Percentiles rank a stretch among this genome's conserved stretches.
phyloP scores from a whole-genome alignment of 2,797 vertebrate genomes.

The Pterois miles region DNA sequence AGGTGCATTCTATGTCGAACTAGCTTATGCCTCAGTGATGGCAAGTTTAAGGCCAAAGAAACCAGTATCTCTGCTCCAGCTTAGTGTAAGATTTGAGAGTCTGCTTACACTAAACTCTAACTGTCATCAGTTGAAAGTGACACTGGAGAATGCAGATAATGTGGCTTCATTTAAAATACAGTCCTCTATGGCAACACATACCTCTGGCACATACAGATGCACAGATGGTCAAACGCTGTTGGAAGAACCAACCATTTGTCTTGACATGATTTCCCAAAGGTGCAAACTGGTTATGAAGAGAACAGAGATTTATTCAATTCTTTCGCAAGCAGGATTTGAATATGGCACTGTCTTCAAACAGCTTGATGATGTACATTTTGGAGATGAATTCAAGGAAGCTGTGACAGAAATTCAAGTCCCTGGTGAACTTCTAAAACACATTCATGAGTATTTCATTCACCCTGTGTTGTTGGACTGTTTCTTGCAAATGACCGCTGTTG shows the following conservation, averaged over 20 bases:
- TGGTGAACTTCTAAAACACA: constrained; percentile 69
- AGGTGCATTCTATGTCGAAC: constrained; percentile 86
- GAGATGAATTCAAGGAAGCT: constrained; percentile 87
- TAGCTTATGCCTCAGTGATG: constrained; percentile 84
- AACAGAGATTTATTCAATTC: constrained; percentile 81
- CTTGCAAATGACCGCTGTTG: constrained; percentile 85
- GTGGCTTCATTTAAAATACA: constrained; percentile 81
- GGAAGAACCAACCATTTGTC: constrained; percentile 81
- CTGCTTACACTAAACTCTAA: constrained; percentile 81
- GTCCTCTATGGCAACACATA: constrained; percentile 79
- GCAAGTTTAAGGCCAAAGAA: constrained; percentile 77
- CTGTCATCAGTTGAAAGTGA: constrained; percentile 78
- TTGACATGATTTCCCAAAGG: constrained; percentile 77
- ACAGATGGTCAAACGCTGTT: constrained; percentile 37
- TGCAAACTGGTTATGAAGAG: constrained; percentile 76
- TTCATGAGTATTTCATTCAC: constrained; percentile 86
- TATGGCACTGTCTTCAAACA: constrained; percentile 85
- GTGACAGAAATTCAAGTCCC: constrained; percentile 82
- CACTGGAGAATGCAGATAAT: constrained; percentile 66
- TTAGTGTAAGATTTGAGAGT: constrained; percentile 83
- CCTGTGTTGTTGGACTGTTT: constrained; percentile 90
- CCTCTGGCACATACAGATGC: constrained; percentile 79
- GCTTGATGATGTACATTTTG: constrained; percentile 81
- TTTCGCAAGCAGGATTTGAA: constrained; percentile 86
- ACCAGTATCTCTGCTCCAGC: constrained; percentile 75